phyloP scores from a whole-genome alignment of 2,113 vertebrate species.

The Isichthys henryi region DNA sequence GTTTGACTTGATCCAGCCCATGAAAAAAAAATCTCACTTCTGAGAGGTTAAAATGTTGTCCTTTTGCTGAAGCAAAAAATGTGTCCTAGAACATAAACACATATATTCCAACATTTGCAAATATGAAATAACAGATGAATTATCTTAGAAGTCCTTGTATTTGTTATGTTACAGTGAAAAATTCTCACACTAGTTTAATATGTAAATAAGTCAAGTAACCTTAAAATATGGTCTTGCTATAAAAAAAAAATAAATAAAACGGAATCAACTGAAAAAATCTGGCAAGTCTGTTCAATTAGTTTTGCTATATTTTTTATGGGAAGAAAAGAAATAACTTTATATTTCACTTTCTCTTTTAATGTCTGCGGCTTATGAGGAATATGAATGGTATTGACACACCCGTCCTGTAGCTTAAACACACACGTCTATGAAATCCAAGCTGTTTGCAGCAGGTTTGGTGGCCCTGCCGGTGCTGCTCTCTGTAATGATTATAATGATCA shows the following conservation, averaged over 20 bases:
- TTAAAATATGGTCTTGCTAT: neutral
- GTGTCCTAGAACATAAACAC: neutral
- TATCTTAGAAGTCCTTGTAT: neutral
- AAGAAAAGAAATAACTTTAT: neutral
- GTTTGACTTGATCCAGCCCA: neutral
- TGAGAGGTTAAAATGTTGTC: neutral
- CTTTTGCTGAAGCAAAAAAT: neutral
- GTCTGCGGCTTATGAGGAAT: neutral
- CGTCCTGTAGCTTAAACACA: neutral
- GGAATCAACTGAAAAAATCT: neutral
- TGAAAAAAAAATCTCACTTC: neutral
- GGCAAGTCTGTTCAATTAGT: neutral
- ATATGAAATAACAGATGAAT: neutral
- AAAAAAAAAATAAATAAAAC: neutral
- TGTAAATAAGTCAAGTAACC: neutral
- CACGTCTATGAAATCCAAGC: neutral
- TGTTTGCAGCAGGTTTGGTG: neutral
- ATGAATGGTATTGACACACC: neutral
- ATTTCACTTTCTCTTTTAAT: neutral
- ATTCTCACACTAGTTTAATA: neutral
- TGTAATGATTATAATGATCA: slow-evolving; percentile 14
- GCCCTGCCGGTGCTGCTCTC: neutral
- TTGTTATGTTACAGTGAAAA: neutral
- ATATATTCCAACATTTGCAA: neutral
- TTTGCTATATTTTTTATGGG: neutral